Conservation (phyloP, 1,140 invertebrate species). For the Eulimnadia texana region DNA sequence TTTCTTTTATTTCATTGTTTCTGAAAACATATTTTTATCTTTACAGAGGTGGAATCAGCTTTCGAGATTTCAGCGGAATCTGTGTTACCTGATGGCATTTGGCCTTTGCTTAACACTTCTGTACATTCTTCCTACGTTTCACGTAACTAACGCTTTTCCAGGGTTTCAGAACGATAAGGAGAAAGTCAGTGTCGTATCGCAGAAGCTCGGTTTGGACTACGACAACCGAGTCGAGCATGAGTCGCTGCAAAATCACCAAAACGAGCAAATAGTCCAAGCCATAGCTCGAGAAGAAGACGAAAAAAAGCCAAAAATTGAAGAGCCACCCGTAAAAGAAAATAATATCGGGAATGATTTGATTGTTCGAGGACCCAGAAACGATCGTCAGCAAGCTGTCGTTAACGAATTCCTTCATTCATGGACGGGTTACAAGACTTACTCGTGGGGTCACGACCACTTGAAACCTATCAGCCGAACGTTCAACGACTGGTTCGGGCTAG, state of each 20-base stretch:
- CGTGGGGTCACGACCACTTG: slow-evolving; percentile 89
- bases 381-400: slow-evolving; percentile 64
- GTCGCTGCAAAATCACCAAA: no score
- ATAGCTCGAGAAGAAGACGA: no score
- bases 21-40: slow-evolving; percentile 18
- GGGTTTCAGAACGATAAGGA: slow-evolving; percentile 3
- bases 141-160: slow-evolving; percentile 15
- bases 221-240: no score
- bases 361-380: no score
- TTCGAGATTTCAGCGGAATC: slow-evolving; percentile 61
- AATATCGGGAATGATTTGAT: slow-evolving; percentile 16
- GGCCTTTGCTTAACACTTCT: slow-evolving; percentile 37
- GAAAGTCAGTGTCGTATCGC: neutral
- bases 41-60: slow-evolving; percentile 65
- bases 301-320: neutral
- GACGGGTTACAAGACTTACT: slow-evolving; percentile 74
- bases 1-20: no score
- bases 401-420: slow-evolving; percentile 81
- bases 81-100: slow-evolving; percentile 44
- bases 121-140: slow-evolving; percentile 35
- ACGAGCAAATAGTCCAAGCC: no score
- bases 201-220: no score
- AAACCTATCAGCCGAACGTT: slow-evolving; percentile 66
- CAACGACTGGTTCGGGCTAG: slow-evolving; percentile 81
- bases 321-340: neutral